phyloP scores from a whole-genome alignment of 2,888 invertebrate species.

The Synanthedon myopaeformis region DNA sequence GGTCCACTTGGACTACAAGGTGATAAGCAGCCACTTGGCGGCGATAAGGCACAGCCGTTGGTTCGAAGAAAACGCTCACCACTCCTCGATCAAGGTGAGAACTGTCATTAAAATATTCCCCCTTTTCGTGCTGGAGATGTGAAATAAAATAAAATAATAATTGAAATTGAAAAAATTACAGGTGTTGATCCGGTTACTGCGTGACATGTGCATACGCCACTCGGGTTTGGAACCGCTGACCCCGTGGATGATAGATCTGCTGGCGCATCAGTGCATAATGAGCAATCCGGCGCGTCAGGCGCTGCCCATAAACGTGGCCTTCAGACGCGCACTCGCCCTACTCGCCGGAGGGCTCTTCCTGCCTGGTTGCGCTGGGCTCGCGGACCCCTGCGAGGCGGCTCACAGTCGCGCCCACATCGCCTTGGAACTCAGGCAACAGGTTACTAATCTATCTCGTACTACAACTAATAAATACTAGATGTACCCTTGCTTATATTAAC shows the following conservation, averaged over 20 bases:
- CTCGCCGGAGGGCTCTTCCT: conserved; percentile 94
- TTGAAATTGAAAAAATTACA: conserved; percentile 14
- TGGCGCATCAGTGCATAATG: conserved; percentile 96
- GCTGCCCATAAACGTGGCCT: conserved; percentile 91
- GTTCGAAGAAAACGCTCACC: conserved; percentile 98
- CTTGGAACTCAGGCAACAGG: conserved; percentile 86
- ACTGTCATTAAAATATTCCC: not conserved
- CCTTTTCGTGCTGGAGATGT: too few relatives aligned
- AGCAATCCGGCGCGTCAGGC: conserved; percentile 95
- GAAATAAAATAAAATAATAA: too few relatives aligned
- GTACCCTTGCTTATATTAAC: too few relatives aligned
- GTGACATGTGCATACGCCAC: conserved; percentile 91
- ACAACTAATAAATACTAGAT: too few relatives aligned
- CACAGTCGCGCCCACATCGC: conserved; percentile 91
- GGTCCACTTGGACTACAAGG: conserved; percentile 78
- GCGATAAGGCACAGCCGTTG: conserved; percentile 96
- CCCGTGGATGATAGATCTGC: conserved; percentile 96
- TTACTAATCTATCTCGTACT: too few relatives aligned
- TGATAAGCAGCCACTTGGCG: conserved; percentile 90
- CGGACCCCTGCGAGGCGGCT: conserved; percentile 94
- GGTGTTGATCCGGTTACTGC: conserved; percentile 91
- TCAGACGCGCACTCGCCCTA: conserved; percentile 88
- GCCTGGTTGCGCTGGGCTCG: conserved; percentile 92
- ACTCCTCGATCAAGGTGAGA: conserved; percentile 89
- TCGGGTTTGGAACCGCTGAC: conserved; percentile 91